These are phyloP conservation scores for Melipona beecheii DNA, from an alignment of 2,888 invertebrate species.

Conservation along the genomic window DNA sequence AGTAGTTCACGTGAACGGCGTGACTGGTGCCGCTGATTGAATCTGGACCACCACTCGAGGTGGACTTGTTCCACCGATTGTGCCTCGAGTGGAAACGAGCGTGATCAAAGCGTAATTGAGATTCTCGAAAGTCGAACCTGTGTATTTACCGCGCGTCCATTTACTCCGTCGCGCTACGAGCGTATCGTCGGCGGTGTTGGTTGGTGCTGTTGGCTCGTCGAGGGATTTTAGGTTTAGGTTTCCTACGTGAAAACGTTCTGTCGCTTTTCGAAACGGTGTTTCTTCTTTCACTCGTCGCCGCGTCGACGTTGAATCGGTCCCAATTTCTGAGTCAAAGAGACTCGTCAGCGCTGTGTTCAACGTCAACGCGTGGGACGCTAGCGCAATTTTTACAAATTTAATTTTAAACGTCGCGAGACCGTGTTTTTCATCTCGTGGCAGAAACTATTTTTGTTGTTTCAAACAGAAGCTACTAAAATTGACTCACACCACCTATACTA, in stretches of 20 bases:
- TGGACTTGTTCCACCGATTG: constrained; percentile 46
- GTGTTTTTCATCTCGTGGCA: too few species aligned
- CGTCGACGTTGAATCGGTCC: not conserved
- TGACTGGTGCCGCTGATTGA: constrained; percentile 55
- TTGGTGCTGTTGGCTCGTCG: not conserved
- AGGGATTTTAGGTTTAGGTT: not conserved
- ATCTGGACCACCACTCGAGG: constrained; percentile 46
- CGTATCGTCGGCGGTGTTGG: not conserved
- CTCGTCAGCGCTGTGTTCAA: not conserved
- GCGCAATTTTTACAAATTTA: too few species aligned
- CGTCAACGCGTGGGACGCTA: not conserved
- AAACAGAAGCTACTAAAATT: too few species aligned
- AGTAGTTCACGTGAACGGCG: constrained; percentile 40
- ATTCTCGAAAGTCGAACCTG: constrained; percentile 42
- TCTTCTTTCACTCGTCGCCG: not conserved
- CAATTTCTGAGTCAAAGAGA: not conserved
- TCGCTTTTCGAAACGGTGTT: not conserved
- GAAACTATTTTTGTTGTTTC: too few species aligned
- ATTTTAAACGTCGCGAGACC: too few species aligned
- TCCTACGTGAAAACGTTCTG: not conserved
- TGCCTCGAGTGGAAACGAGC: constrained; percentile 30
- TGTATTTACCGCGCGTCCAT: not conserved
- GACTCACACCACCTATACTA: too few species aligned
- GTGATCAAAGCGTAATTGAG: constrained; percentile 57
- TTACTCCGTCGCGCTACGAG: not conserved